Evolutionary conservation across 2,113 vertebrate species (phyloP).

Genomic region (Hiodon alosoides): DNA sequence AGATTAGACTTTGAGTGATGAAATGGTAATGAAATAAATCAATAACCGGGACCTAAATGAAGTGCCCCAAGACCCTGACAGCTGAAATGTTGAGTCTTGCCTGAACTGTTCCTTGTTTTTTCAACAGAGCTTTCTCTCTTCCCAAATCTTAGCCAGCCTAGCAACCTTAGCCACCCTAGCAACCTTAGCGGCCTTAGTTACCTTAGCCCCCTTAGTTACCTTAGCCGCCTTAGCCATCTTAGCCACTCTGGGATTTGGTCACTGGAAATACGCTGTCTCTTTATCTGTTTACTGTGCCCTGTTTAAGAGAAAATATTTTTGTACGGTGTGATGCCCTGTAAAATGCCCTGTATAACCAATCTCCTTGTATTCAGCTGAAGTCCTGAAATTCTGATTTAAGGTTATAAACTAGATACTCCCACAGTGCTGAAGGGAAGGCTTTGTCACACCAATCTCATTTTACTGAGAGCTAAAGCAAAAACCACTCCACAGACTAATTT

Average conservation of each 20-base stretch:
- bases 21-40: constrained; percentile 16
- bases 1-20: constrained; percentile 13
- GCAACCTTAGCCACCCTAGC: too few relatives aligned
- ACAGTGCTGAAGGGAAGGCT: neutral
- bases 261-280: too few relatives aligned
- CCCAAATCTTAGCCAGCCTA: neutral
- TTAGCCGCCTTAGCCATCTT: too few relatives aligned
- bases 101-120: constrained; percentile 10
- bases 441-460: neutral
- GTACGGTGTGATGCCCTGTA: neutral
- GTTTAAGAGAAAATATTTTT: neutral
- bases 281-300: neutral
- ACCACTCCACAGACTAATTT: neutral
- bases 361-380: constrained; percentile 3
- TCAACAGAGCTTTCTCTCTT: neutral
- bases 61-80: neutral
- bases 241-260: too few relatives aligned
- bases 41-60: constrained; percentile 10
- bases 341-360: neutral
- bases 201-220: too few relatives aligned
- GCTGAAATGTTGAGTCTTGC: neutral
- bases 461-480: neutral
- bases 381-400: constrained; percentile 12
- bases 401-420: neutral
- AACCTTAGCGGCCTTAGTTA: too few relatives aligned